These are phyloP conservation scores for Esox niger DNA, from an alignment of 2,113 vertebrate species.

Conservation along the genomic window DNA sequence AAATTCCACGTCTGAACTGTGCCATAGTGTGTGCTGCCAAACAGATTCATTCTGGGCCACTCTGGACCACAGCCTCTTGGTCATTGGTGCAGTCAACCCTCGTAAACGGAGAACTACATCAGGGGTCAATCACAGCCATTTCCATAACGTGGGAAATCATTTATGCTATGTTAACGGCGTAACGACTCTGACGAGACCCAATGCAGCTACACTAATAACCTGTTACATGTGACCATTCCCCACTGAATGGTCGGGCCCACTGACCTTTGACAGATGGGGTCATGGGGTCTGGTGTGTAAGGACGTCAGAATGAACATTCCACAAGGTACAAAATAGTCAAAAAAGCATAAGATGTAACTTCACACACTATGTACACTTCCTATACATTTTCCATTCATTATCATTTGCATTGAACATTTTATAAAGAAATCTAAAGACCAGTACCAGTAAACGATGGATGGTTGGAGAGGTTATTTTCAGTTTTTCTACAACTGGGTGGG, in stretches of 20 bases:
- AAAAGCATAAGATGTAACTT: too few species aligned
- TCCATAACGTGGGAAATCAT: too few species aligned
- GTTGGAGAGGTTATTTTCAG: too few species aligned
- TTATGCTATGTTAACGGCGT: not conserved
- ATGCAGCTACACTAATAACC: not conserved
- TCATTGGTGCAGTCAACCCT: not conserved
- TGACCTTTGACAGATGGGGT: constrained; percentile 21
- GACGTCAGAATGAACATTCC: not conserved
- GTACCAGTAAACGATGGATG: too few species aligned
- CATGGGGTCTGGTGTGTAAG: constrained; percentile 7
- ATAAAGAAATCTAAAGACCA: too few species aligned
- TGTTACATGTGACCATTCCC: not conserved
- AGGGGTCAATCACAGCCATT: not conserved
- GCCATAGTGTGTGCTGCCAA: too few species aligned
- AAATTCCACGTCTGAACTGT: too few species aligned
- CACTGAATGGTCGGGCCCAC: not conserved
- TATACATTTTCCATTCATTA: too few species aligned
- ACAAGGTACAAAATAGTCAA: not conserved
- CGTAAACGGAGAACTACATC: not conserved
- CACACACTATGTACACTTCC: too few species aligned
- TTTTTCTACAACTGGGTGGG: too few species aligned
- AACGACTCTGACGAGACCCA: not conserved
- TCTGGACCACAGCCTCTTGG: not conserved
- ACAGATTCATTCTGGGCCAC: too few species aligned
- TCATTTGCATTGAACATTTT: too few species aligned